Evolutionary conservation across 2,113 vertebrate species (phyloP), one percentile per base, ranked within the genome.

Genomic region (Cololabis saira): DNA sequence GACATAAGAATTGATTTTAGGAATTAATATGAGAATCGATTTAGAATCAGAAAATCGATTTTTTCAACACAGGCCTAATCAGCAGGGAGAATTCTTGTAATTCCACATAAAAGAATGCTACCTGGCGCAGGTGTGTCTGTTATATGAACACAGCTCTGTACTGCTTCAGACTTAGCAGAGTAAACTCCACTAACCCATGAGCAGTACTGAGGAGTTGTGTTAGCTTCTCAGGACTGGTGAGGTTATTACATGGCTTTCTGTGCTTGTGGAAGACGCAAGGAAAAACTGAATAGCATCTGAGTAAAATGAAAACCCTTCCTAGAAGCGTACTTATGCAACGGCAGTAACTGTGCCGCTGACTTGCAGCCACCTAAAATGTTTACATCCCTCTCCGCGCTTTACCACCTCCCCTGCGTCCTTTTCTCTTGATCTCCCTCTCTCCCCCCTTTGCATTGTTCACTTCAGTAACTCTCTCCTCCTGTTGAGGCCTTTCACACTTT

Each of bases 401-500:
- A 9, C 59, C 48, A 11, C 59, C 4, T 76, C 58, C 42, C 62
- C 52, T 49, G n/a, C 27, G 19, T 22, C 16, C 24, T n/a, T 77
- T 55, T 71, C 33, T 21, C 48, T 68, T 45, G 78, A 49, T 50
- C 7, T 58, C 51, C 9, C 0, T 63, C n/a, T 24, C 33, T 33
- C 17, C 27, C 42, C 60, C 60, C 57, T 63, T 53, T 64, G 58
- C 27, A 52, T 61, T 11, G 56, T 53, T 68, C 55, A 68, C 44
- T 77, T 49, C 71, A 62, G 44, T 44, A 50, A 24, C 37, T 58
- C 42, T 47, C 58, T 74, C 63, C 71, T 70, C 58, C 57, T 58
- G 62, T 48, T 82, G 82, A 83, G 54, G 71, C 62, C 78, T 76
- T 84, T 87, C 76, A 83, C 87, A 85, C 87, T 81, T 81, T 78